Base-by-base conservation (phyloP, 2,797 vertebrate species). In the Pelodytes ibericus region DNA sequence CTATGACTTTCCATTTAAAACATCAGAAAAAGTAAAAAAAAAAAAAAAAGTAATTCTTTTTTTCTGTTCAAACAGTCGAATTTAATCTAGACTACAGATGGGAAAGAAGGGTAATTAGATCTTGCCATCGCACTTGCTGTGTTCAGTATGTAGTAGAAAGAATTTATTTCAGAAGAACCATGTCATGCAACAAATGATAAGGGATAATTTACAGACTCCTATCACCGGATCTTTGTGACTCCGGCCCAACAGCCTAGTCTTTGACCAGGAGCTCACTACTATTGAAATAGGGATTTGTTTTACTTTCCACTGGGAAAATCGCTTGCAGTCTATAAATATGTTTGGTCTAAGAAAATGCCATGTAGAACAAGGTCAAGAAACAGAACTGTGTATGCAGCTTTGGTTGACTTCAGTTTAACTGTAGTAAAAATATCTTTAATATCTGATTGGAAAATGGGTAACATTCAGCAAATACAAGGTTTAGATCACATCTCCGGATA, bases 201-300 rank as follows among this genome's bases (percentile, higher is more conserved):
- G 58, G 64, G 49, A 79, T 73, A 44, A 69, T 60, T 72, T 73
- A 73, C 67, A 57, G 30, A 56, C 20, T 33, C 11, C 57, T 78
- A 78, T 72, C 76, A 68, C 30, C 22, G 26, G 62, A 72, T 79
- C 63, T 63, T 18, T 57, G 64, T 68, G 56, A 74, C 47, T 69
- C 27, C 74, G 31, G 63, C 57, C 64, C 47, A 5, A 5, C 33
- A 73, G 63, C 47, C 64, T 73, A 53, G 70, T 61, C 63, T 69
- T 73, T 72, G 71, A 74, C 71, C 71, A 69, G 30, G 16, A 44
- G 49, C 15, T 73, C 10, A 63, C 57, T 63, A 2, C 30, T 22
- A 62, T 79, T 79, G 58, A 74, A 73, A 69, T 61, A 63, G 31
- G 71, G 44, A 73, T 79, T 73, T 73, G 71, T 69, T 73, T 68